A percentile compares a stretch with the other conserved stretches of the same genome.
These are phyloP conservation scores for Rousettus leschenaultii DNA, from an alignment of 2,113 vertebrate genomes.

Conservation along the genomic window DNA sequence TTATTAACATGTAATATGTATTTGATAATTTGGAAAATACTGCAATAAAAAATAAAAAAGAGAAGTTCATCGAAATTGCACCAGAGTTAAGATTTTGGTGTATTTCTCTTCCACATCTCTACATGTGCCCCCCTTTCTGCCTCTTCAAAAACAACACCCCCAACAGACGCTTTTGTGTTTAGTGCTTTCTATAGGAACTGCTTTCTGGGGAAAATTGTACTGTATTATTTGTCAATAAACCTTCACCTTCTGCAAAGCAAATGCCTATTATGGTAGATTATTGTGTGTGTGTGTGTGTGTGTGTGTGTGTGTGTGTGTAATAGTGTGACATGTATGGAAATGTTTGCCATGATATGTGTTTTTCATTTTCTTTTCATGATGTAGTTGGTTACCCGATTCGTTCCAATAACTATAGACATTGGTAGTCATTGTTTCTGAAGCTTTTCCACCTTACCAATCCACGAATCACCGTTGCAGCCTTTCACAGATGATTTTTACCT, in stretches of 20 bases:
- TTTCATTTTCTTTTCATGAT: constrained; percentile 17
- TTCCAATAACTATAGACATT: neutral
- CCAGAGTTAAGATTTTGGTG: neutral
- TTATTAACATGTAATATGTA: constrained; percentile 18
- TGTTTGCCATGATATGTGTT: neutral
- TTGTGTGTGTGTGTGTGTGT: neutral
- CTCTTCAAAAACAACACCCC: neutral
- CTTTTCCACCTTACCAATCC: neutral
- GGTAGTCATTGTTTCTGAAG: constrained; percentile 25
- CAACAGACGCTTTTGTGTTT: neutral
- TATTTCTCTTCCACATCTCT: neutral
- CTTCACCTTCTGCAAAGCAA: constrained; percentile 14
- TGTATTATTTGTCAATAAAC: constrained; percentile 56
- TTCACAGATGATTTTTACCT: constrained; percentile 25
- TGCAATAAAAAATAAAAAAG: constrained; percentile 53
- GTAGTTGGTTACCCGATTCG: neutral
- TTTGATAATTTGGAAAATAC: constrained; percentile 40
- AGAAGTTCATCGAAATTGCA: neutral
- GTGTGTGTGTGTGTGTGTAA: neutral
- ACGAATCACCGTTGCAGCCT: neutral
- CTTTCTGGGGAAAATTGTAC: neutral
- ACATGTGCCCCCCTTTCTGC: neutral
- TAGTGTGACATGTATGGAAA: neutral
- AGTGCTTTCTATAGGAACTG: neutral
- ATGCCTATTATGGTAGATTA: neutral